phyloP scores from a whole-genome alignment of 2,113 vertebrate species.

The Polyodon spathula region DNA sequence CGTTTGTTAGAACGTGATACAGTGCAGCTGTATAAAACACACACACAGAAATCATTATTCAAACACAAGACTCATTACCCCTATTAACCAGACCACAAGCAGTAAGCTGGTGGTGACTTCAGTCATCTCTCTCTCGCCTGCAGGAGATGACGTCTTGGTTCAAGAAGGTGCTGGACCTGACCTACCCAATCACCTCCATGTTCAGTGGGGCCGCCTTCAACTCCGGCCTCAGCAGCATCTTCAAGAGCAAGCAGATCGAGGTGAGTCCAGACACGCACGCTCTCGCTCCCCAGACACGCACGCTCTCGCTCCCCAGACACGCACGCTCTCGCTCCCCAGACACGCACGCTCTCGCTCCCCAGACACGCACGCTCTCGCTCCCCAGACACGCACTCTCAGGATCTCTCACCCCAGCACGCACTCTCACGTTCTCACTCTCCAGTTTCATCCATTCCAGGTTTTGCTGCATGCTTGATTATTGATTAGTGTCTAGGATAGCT shows the following conservation, averaged over 20 bases:
- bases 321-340: neutral
- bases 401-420: no score
- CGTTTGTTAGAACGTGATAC: no score
- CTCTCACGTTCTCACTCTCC: neutral
- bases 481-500: no score
- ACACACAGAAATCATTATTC: no score
- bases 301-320: neutral
- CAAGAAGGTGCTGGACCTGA: constrained; percentile 77
- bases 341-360: neutral
- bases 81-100: no score
- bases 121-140: no score
- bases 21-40: no score
- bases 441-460: no score
- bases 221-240: constrained; percentile 63
- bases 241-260: constrained; percentile 84
- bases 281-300: no score
- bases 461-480: neutral
- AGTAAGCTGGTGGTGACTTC: no score
- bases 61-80: no score
- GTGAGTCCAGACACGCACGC: constrained; percentile 37
- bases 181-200: constrained; percentile 88
- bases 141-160: constrained; percentile 78
- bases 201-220: constrained; percentile 87
- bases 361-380: neutral
- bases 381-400: no score